These are phyloP conservation scores for Nemotelus pantherinus DNA, from an alignment of 2,888 invertebrate species.

Conservation along the genomic window DNA sequence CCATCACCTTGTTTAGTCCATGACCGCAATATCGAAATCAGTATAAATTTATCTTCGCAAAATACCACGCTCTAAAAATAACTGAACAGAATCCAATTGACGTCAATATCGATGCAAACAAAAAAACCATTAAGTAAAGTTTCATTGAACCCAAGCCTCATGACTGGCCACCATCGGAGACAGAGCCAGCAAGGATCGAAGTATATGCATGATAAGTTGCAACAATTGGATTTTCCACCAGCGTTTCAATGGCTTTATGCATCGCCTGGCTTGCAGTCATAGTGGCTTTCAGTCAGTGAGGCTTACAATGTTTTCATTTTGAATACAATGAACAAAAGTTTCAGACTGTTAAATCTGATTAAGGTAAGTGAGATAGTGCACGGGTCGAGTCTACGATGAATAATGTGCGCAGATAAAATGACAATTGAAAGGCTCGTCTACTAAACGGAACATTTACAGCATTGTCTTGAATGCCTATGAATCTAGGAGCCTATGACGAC, in stretches of 20 bases:
- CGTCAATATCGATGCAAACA: slow-evolving; percentile 25
- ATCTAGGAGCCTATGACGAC: no score
- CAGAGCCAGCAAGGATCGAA: neutral
- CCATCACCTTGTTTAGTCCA: neutral
- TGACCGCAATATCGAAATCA: slow-evolving; percentile 12
- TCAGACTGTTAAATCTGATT: slow-evolving; percentile 42
- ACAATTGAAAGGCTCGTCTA: no score
- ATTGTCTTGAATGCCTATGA: no score
- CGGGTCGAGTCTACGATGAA: no score
- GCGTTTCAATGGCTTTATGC: slow-evolving; percentile 28
- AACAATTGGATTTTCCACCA: slow-evolving; percentile 37
- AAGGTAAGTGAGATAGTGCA: neutral
- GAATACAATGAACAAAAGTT: slow-evolving; percentile 31
- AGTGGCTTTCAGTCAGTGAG: neutral
- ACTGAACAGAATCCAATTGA: slow-evolving; percentile 27
- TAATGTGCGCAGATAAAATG: no score
- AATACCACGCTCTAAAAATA: slow-evolving; percentile 16
- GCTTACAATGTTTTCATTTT: slow-evolving; percentile 22
- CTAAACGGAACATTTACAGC: no score
- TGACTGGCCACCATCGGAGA: no score
- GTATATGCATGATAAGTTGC: slow-evolving; percentile 28
- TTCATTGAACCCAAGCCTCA: slow-evolving; percentile 27
- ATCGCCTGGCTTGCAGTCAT: slow-evolving; percentile 8
- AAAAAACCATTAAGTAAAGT: slow-evolving; percentile 22
- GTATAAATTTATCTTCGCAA: neutral